These are phyloP conservation scores for Dryoscopus gambensis DNA, from an alignment of 2,113 vertebrate species.

Conservation along the genomic window DNA sequence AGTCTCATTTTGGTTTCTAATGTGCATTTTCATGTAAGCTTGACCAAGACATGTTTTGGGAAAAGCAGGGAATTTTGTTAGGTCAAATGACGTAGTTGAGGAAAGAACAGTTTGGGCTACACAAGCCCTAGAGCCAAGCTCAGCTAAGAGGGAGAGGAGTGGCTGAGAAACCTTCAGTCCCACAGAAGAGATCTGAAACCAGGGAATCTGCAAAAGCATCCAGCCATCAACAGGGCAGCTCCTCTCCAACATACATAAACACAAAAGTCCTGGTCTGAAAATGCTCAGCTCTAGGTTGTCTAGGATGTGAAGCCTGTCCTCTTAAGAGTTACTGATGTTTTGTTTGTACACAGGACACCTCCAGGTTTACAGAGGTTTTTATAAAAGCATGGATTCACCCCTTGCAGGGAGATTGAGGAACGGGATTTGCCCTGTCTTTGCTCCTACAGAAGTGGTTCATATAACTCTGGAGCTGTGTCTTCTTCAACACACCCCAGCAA, in stretches of 20 bases:
- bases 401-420: neutral
- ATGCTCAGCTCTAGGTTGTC: neutral
- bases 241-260: rapidly evolving
- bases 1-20: neutral
- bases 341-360: neutral
- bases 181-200: neutral
- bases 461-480: neutral
- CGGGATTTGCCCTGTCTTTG: neutral
- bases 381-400: neutral
- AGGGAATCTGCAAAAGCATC: neutral
- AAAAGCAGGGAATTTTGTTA: neutral
- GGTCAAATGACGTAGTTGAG: rapidly evolving
- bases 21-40: neutral
- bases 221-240: neutral
- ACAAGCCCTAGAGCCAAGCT: neutral
- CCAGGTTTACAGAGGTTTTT: neutral
- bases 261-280: neutral
- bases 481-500: neutral
- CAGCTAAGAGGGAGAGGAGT: neutral
- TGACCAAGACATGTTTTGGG: neutral
- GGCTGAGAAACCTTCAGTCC: neutral
- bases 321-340: neutral
- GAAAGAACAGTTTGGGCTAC: neutral
- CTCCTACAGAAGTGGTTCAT: neutral
- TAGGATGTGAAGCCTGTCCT: neutral